Evolutionary conservation across 2,888 invertebrate genomes (phyloP), one percentile per base, ranked within the genome.

Genomic region (Habrosyne pyritoides): DNA sequence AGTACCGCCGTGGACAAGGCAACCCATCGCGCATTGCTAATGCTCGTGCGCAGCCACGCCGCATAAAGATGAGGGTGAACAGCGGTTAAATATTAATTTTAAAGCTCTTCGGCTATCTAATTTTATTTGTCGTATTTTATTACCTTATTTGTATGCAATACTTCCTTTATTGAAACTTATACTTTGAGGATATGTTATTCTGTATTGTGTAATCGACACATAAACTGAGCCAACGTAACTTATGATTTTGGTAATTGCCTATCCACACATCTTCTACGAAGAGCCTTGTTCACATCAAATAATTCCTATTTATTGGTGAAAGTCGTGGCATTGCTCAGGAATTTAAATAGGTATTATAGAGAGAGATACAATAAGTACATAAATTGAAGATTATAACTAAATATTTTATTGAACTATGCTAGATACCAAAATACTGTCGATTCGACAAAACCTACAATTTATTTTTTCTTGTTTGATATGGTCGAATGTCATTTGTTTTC

Each of bases 41-140:
- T 90, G 91, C 82, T 81, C 79, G 60, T 63, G 77, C 83, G 86
- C 83, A 75, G 61, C 76, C 72, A 70, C 71, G 61, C 71, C 69
- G 90, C 86, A 91, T 91, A 79, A 73, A 75, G 85, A 91, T 90
- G 86, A 91, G 85, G 77, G 77, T 75, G 67, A 67, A 75, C 73
- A 69, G 71, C 68, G 62, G n/a, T n/a, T 71, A 73, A 69, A 77
- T 75, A 71, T 79, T 75, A 79, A 68, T 75, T 64, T n/a, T 76
- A 79, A 80, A 81, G 78, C 79, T 75, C 66, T 65, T 67, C 66
- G 67, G 73, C 79, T 81, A 84, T 86, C 76, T 83, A 83, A 84
- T 78, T 76, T 81, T 81, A 83, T 84, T 77, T 77, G 75, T 77
- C 77, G 64, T 79, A 68, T 78, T 83, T 87, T 84, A 86, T 83